Evolutionary conservation across 2,888 invertebrate genomes (phyloP).

Genomic region (Malthinus flaveolus): DNA sequence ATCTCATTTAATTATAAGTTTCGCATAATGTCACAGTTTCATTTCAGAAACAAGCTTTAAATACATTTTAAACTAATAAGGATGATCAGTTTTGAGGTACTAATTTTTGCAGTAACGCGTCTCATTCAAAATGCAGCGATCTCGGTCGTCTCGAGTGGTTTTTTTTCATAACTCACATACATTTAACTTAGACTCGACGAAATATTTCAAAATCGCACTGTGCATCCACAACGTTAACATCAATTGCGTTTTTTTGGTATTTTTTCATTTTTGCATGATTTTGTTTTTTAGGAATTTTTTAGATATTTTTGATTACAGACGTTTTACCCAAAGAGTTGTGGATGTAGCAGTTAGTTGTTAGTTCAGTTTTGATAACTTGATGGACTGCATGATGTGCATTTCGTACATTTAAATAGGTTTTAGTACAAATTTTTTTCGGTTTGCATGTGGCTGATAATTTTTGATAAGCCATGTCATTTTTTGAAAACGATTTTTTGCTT

Average conservation of each 20-base stretch:
- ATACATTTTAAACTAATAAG: slow-evolving; percentile 21
- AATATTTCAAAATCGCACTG: slow-evolving; percentile 8
- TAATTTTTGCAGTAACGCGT: slow-evolving; percentile 2
- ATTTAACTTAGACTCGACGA: background rate
- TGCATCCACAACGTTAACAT: slow-evolving; percentile 25
- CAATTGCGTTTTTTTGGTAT: slow-evolving; percentile 16
- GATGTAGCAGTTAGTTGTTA: slow-evolving; percentile 26
- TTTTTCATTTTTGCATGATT: slow-evolving; percentile 27
- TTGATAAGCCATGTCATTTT: slow-evolving; percentile 50
- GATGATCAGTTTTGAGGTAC: slow-evolving; percentile 21
- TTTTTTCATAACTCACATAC: background rate
- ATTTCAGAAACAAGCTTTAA: slow-evolving; percentile 31
- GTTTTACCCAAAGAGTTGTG: slow-evolving; percentile 13
- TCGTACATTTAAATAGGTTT: slow-evolving; percentile 23
- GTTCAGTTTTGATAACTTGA: slow-evolving; percentile 28
- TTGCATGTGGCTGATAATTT: slow-evolving; percentile 45
- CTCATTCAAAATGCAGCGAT: too few species aligned
- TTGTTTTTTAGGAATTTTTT: slow-evolving; percentile 15
- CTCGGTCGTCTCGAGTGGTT: background rate
- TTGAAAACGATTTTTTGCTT: slow-evolving; percentile 38
- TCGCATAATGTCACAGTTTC: slow-evolving; percentile 30
- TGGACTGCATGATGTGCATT: slow-evolving; percentile 38
- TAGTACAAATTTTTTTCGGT: slow-evolving; percentile 28
- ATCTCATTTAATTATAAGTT: slow-evolving; percentile 31
- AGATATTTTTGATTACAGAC: slow-evolving; percentile 12